Conservation (phyloP, 2,888 invertebrate species). For the Horisme vitalbata region DNA sequence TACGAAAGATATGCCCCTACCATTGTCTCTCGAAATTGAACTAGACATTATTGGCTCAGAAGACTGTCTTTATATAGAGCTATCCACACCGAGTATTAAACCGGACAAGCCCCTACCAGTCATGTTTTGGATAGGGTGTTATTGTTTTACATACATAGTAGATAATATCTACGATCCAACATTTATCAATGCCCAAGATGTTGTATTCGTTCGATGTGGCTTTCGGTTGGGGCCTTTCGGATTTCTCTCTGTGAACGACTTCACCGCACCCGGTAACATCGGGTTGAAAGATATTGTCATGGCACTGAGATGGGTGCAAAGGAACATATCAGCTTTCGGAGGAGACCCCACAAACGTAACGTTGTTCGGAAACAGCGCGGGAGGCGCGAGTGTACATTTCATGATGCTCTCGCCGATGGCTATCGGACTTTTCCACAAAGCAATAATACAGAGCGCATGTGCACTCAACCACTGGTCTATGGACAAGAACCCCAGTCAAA, state of each 20-base stretch:
- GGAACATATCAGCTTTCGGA: conserved; percentile 67
- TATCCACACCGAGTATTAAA: conserved; percentile 57
- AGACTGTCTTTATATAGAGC: conserved; percentile 73
- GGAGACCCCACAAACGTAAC: conserved; percentile 75
- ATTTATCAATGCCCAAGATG: conserved; percentile 55
- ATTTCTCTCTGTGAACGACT: conserved; percentile 68
- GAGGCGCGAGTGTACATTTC: conserved; percentile 71
- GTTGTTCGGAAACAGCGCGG: conserved; percentile 73
- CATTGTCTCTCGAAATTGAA: conserved; percentile 30
- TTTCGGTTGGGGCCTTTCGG: conserved; percentile 74
- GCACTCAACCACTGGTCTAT: conserved; percentile 70
- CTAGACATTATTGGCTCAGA: conserved; percentile 54
- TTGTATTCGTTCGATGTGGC: conserved; percentile 71
- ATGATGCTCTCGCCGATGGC: conserved; percentile 78
- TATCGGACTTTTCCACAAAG: conserved; percentile 71
- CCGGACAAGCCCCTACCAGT: conserved; percentile 67
- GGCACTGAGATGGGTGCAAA: conserved; percentile 73
- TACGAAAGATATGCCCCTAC: conserved; percentile 51
- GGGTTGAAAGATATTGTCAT: conserved; percentile 73
- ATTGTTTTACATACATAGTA: conserved; percentile 49
- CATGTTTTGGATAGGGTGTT: conserved; percentile 78
- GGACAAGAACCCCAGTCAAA: conserved; percentile 57
- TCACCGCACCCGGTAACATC: conserved; percentile 70
- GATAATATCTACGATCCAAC: conserved; percentile 63
- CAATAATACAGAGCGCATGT: conserved; percentile 71